Conservation (phyloP, 2,797 vertebrate genomes). For the Gallinago nigripennis region DNA sequence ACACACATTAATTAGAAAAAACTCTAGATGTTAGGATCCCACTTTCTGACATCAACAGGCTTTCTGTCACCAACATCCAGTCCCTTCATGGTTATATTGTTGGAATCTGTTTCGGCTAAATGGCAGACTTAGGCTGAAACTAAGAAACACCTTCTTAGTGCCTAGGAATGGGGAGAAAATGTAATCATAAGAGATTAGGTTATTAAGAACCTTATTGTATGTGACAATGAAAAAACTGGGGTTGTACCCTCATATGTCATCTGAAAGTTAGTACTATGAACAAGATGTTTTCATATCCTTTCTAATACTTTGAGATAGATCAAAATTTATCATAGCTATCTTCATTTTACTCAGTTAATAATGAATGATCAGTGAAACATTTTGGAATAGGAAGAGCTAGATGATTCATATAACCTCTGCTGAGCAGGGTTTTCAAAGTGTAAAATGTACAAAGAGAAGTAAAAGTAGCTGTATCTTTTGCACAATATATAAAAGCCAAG, state of each 20-base stretch:
- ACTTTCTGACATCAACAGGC: neutral
- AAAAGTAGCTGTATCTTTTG: neutral
- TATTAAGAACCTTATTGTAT: constrained; percentile 25
- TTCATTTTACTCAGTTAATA: constrained; percentile 69
- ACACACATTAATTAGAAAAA: neutral
- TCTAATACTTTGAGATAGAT: constrained; percentile 55
- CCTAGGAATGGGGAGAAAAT: neutral
- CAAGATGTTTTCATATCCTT: constrained; percentile 64
- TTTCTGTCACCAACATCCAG: neutral
- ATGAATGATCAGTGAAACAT: constrained; percentile 65
- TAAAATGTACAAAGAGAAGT: neutral
- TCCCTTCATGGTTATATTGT: neutral
- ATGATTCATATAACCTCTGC: constrained; percentile 60
- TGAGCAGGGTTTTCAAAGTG: constrained; percentile 46
- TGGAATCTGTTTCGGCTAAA: neutral
- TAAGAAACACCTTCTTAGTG: neutral
- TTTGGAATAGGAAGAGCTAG: constrained; percentile 59
- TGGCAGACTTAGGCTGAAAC: neutral
- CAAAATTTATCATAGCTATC: constrained; percentile 56
- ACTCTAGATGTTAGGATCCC: neutral
- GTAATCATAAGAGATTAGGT: constrained; percentile 6
- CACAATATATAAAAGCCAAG: neutral
- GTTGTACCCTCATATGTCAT: constrained; percentile 20
- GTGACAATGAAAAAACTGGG: constrained; percentile 30
- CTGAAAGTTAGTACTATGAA: constrained; percentile 60